Evolutionary conservation across 2,888 invertebrate species (phyloP).

Genomic region (Melanostoma mellinum): DNA sequence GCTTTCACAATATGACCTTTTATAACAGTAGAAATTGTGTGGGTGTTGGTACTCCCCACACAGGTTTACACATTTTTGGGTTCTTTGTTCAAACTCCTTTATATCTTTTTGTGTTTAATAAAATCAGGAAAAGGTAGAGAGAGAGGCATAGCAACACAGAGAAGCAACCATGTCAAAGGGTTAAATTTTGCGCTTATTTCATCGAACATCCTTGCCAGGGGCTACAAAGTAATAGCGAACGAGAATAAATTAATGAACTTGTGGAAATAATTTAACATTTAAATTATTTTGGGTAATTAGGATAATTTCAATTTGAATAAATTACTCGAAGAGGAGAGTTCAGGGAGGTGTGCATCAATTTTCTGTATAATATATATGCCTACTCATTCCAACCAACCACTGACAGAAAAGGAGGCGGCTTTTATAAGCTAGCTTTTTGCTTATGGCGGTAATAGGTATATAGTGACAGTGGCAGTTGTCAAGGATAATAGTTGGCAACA

Average conservation of each 20-base stretch:
- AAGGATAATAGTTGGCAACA: constrained; percentile 68
- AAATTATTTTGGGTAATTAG: constrained; percentile 72
- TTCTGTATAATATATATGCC: neutral
- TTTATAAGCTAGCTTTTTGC: neutral
- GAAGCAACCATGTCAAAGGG: constrained; percentile 8
- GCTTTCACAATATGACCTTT: constrained; percentile 7
- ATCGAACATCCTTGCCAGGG: constrained; percentile 1
- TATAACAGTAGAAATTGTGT: neutral
- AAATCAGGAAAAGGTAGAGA: no score
- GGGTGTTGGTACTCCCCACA: neutral
- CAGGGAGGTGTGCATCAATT: constrained; percentile 1
- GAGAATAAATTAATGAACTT: constrained; percentile 70
- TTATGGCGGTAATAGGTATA: neutral
- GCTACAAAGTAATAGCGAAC: constrained; percentile 50
- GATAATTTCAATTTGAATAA: constrained; percentile 72
- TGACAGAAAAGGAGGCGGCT: constrained; percentile 2
- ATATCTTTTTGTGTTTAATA: neutral
- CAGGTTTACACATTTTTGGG: no score
- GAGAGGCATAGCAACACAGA: constrained; percentile 4
- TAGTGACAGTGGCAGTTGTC: constrained; percentile 49
- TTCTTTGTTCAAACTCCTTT: neutral
- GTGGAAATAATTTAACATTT: constrained; percentile 70
- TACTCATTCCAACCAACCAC: no score
- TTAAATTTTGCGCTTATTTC: constrained; percentile 8
- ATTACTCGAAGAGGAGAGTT: constrained; percentile 35